These are phyloP conservation scores for Toxotes jaculatrix DNA, from an alignment of 2,113 vertebrate genomes.

Conservation along the genomic window DNA sequence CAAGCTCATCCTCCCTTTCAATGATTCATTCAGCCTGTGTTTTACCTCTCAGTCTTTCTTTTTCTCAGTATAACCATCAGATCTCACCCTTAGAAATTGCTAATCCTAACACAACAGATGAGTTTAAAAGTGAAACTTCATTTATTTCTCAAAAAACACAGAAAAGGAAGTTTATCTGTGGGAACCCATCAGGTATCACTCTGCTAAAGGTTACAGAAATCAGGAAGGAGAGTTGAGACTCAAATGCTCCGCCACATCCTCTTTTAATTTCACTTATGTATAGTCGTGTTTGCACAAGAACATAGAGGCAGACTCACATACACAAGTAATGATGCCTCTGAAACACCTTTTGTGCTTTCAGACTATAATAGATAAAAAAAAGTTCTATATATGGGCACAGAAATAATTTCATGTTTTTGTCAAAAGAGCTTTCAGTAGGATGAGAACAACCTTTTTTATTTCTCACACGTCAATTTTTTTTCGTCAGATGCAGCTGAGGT, in stretches of 20 bases:
- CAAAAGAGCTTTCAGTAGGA: slow-evolving; percentile 28
- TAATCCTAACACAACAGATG: background rate
- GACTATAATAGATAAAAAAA: slow-evolving; percentile 4
- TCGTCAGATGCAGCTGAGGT: slow-evolving; percentile 4
- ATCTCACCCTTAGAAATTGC: background rate
- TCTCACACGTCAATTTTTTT: background rate
- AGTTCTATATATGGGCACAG: background rate
- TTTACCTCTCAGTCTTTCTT: background rate
- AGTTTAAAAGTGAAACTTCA: slow-evolving; percentile 32
- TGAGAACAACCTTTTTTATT: slow-evolving; percentile 26
- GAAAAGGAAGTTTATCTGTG: slow-evolving; percentile 44
- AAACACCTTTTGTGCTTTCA: slow-evolving; percentile 6
- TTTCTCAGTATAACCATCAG: background rate
- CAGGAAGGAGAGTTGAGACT: slow-evolving; percentile 35
- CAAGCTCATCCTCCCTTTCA: background rate
- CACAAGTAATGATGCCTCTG: background rate
- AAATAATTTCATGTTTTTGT: background rate
- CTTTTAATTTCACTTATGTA: slow-evolving; percentile 48
- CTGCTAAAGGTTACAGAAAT: slow-evolving; percentile 50
- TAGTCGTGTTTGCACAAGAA: background rate
- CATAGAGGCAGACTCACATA: background rate
- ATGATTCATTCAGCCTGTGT: background rate
- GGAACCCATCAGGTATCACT: slow-evolving; percentile 28
- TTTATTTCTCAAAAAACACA: background rate
- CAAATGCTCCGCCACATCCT: slow-evolving; percentile 62